Conservation (phyloP, 2,113 vertebrate species). For the Entomyzon cyanotis region DNA sequence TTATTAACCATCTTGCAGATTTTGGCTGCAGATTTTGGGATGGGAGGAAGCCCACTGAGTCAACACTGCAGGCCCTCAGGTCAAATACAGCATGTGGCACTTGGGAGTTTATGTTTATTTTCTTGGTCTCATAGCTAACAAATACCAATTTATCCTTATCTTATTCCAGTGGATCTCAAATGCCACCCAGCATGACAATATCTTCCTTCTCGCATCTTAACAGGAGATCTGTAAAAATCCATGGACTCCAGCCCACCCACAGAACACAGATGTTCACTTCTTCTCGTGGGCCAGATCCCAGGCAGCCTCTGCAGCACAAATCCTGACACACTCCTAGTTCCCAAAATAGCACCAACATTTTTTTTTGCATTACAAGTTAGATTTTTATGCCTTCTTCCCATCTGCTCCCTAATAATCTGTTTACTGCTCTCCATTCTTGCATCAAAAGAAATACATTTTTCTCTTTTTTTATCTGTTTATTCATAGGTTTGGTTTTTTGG, state of each 20-base stretch:
- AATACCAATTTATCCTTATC: neutral
- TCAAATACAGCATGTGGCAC: neutral
- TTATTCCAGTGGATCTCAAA: neutral
- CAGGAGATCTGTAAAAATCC: neutral
- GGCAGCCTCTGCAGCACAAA: neutral
- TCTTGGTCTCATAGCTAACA: neutral
- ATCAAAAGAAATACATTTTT: neutral
- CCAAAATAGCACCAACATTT: neutral
- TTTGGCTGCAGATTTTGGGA: neutral
- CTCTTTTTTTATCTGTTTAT: neutral
- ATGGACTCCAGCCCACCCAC: neutral
- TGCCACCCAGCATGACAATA: neutral
- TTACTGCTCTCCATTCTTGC: neutral
- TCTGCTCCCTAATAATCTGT: neutral
- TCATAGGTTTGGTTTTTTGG: neutral
- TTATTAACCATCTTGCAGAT: neutral
- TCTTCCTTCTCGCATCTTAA: neutral
- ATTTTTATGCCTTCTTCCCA: neutral
- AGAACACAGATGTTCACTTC: neutral
- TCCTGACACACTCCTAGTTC: neutral
- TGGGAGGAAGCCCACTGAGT: neutral
- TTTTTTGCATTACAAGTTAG: neutral
- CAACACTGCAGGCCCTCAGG: neutral
- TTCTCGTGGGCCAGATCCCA: neutral
- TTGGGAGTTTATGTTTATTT: neutral